Percentiles rank a stretch among this genome's conserved stretches.
Conservation (phyloP, 2,113 vertebrate species). For the Silurus meridionalis region DNA sequence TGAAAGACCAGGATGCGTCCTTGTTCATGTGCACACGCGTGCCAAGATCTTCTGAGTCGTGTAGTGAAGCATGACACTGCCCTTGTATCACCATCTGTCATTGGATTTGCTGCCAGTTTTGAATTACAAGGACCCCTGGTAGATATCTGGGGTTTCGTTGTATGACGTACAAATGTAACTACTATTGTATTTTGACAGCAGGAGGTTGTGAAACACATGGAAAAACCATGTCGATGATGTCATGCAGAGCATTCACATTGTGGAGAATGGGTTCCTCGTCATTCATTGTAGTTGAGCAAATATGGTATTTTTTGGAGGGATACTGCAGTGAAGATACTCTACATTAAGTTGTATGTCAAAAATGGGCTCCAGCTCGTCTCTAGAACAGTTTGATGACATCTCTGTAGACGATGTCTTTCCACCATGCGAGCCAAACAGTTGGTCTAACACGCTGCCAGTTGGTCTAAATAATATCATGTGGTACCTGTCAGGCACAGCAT, state of each 20-base stretch:
- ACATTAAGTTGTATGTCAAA: background rate
- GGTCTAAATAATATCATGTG: background rate
- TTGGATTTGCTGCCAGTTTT: conserved; percentile 15
- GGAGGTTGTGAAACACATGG: background rate
- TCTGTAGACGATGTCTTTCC: background rate
- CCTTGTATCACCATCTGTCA: background rate
- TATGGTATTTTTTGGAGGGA: background rate
- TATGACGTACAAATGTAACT: conserved; percentile 4
- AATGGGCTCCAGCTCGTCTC: background rate
- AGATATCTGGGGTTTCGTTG: background rate
- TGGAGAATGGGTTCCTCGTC: background rate
- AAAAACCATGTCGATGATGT: background rate
- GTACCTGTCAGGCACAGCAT: background rate
- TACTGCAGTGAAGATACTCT: background rate
- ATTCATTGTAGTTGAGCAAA: background rate
- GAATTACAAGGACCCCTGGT: conserved; percentile 12
- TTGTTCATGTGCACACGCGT: background rate
- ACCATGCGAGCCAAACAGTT: background rate
- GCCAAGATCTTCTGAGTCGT: conserved; percentile 5
- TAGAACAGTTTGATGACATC: background rate
- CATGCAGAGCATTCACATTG: background rate
- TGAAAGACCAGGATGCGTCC: background rate
- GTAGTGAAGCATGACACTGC: conserved; percentile 1
- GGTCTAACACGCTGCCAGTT: background rate
- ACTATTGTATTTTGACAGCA: conserved; percentile 8